A percentile compares a stretch with the other conserved stretches of the same genome.
Conservation (phyloP, 2,888 invertebrate genomes). For the Hyppa rectilinea region DNA sequence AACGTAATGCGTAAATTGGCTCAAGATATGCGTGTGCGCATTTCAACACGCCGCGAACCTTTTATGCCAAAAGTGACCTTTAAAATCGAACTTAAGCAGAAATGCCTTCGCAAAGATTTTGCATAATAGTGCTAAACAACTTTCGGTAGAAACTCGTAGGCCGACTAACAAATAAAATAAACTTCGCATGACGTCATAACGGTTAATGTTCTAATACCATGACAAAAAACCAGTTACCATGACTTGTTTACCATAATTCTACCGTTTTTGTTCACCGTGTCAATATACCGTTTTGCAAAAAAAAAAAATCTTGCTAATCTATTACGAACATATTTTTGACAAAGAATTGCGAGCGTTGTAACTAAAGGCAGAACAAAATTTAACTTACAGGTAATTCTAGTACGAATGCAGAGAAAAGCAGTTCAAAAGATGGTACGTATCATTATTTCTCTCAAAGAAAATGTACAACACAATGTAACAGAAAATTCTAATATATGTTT, state of each 20-base stretch:
- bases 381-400: conserved; percentile 85
- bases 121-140: conserved; percentile 20
- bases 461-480: neutral
- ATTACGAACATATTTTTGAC: neutral
- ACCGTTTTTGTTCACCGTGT: conserved; percentile 15
- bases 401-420: conserved; percentile 88
- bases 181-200: conserved; percentile 30
- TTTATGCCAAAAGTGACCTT: conserved; percentile 18
- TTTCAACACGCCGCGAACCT: neutral
- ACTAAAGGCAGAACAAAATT: conserved; percentile 39
- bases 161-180: conserved; percentile 26
- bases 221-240: conserved; percentile 28
- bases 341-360: neutral
- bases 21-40: neutral
- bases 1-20: neutral
- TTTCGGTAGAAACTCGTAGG: conserved; percentile 19
- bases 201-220: conserved; percentile 2
- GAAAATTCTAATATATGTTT: conserved; percentile 41
- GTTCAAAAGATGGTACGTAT: conserved; percentile 87
- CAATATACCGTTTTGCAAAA: conserved; percentile 8
- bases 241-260: conserved; percentile 31
- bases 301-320: neutral
- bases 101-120: conserved; percentile 7
- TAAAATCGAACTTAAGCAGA: neutral
- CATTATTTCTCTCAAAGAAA: conserved; percentile 17